These are phyloP conservation scores for Margarornis squamiger DNA, from an alignment of 2,797 vertebrate genomes.

Conservation along the genomic window DNA sequence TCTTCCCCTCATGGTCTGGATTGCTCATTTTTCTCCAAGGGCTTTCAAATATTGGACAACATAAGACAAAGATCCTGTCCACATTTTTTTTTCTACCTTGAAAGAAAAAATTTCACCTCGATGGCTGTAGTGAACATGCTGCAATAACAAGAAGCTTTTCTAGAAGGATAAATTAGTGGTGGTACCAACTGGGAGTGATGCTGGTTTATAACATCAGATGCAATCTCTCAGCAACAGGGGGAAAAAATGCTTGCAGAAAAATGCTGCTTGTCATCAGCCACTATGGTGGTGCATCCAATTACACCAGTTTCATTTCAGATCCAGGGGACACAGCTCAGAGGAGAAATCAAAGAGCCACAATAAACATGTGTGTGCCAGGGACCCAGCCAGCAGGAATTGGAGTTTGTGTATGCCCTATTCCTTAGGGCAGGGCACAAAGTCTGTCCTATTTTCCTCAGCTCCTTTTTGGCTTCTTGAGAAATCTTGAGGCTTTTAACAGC, in stretches of 20 bases:
- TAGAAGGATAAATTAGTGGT: constrained; percentile 30
- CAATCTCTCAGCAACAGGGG: constrained; percentile 30
- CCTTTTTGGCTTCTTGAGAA: neutral
- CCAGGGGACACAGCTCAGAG: neutral
- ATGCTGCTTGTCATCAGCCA: constrained; percentile 11
- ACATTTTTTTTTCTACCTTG: neutral
- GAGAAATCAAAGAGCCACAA: neutral
- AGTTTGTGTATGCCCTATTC: neutral
- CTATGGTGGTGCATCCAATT: neutral
- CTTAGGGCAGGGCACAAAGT: neutral
- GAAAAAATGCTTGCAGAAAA: constrained; percentile 12
- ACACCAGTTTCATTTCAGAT: neutral
- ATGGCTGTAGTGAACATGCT: neutral
- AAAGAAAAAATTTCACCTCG: constrained; percentile 24
- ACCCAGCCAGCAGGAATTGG: neutral
- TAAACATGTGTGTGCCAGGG: neutral
- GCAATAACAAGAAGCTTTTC: constrained; percentile 37
- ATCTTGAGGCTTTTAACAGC: neutral
- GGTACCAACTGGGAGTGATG: neutral
- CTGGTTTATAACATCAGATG: constrained; percentile 43
- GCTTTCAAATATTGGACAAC: neutral
- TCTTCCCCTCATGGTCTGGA: neutral
- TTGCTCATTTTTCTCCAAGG: neutral
- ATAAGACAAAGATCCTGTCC: neutral
- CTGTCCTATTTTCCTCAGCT: neutral